Evolutionary conservation across 2,888 invertebrate genomes (phyloP).

Genomic region (Molanna angustata): DNA sequence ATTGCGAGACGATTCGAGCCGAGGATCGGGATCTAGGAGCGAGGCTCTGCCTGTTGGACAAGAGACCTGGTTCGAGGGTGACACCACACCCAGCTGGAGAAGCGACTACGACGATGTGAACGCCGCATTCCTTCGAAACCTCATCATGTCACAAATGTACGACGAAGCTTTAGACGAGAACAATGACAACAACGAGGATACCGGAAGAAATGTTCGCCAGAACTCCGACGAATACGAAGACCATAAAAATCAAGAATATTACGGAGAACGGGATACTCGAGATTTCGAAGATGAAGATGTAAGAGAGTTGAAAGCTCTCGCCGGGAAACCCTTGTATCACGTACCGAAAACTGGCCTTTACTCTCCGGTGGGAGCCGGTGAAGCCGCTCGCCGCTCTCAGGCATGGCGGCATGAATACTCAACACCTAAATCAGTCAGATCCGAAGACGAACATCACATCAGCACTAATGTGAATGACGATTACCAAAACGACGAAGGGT

Average conservation of each 20-base stretch:
- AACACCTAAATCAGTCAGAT: constrained; percentile 18
- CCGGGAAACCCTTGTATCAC: constrained; percentile 53
- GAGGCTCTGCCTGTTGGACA: constrained; percentile 63
- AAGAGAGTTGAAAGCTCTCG: constrained; percentile 61
- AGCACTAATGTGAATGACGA: too few relatives aligned
- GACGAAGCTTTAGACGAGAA: constrained; percentile 55
- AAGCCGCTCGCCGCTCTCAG: constrained; percentile 30
- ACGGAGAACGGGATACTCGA: constrained; percentile 35
- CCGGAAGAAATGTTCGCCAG: constrained; percentile 9
- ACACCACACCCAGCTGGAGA: constrained; percentile 47
- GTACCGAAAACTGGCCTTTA: constrained; percentile 48
- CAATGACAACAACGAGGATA: constrained; percentile 46
- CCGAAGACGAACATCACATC: constrained; percentile 29
- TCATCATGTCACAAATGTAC: constrained; percentile 65
- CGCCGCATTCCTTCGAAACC: constrained; percentile 64
- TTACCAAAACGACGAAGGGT: constrained; percentile 47
- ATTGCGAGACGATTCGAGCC: constrained; percentile 54
- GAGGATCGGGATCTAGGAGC: constrained; percentile 49
- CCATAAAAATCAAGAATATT: constrained; percentile 26
- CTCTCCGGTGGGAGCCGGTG: constrained; percentile 30
- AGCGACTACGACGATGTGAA: constrained; percentile 55
- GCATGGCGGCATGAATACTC: constrained; percentile 35
- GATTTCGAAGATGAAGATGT: constrained; percentile 64
- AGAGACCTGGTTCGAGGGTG: constrained; percentile 63
- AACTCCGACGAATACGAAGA: constrained; percentile 30